Base-by-base conservation (phyloP, 2,888 invertebrate species). In the Ectobius pallidus region DNA sequence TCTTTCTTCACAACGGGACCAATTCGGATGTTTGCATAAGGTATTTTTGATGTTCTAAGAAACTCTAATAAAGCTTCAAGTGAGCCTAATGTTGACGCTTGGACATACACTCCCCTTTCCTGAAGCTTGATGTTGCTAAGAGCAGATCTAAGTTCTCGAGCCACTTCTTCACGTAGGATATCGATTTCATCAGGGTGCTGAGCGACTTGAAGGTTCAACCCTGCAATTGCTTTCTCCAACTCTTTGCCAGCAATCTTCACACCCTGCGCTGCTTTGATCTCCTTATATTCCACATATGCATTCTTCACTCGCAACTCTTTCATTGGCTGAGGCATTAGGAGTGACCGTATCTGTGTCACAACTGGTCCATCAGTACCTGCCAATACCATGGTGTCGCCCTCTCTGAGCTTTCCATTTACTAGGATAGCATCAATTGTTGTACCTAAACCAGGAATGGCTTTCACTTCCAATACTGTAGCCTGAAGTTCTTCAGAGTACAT, bases 1-100 rank as follows among this genome's bases (percentile, higher is more conserved):
- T 99, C 99, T 82, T 95, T 95, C 84, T 97, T 99, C 79, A 99
- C 99, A 70, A 99, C 98, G 34, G 99, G 99, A 16, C 99, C 99
- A 85, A 99, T 99, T 80, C 98, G 93, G 82, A 99, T 98, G 72
- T 97, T 97, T 61, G 96, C 93, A 84, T 97, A 98, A 81, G 98
- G 97, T 83, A 98, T 97, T 85, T 95, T 95, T 77, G 96, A 96
- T 70, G 91, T 89, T 78, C 90, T 90, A 70, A 99, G 88, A 85
- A 97, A 99, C 82, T 97, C 97, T 4, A 98, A 86, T 71, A 99
- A 85, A 0, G 99, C 99, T 83, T 99, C 99, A 11, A 99, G 86
- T 0, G 99, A 99, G 7, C 99, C 99, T 6, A 99, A 88, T n/a
- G 99, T 99, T 1, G 98, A 99, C 0, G 99, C 99, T 81, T 99